Evolutionary conservation across 2,797 vertebrate species (phyloP), one percentile per base, ranked within the genome.

Genomic region (Parambassis ranga): DNA sequence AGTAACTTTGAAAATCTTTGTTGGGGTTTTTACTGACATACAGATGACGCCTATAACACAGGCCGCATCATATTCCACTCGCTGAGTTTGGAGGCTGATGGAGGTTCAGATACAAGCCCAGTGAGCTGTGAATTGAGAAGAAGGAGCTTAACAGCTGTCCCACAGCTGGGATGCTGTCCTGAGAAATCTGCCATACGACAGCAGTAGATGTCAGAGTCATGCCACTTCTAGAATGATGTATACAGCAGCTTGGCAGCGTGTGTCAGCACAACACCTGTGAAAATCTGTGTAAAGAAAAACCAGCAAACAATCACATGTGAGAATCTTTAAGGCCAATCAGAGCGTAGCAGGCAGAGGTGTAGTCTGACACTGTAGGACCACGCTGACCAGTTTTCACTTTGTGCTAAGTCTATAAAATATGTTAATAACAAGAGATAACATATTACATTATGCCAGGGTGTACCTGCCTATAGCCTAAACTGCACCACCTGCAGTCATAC

Each of bases 91-190:
- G n/a, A 27, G 18, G 48, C 28, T 57, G 51, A 10, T 3, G 30
- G 22, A 26, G 16, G 50, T 33, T 46, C 10, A 0, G 31, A 48
- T 48, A 59, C 46, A 33, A 26, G 28, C 43, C 50, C 33, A 27
- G 41, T 57, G 60, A 50, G 50, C 59, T 62, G 41, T 63, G 63
- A 64, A 71, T 37, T 55, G 28, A 44, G 41, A 63, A 37, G 26
- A 74, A 76, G 60, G 24, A 47, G 11, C 32, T 26, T 4, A 65
- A 65, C 71, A 87, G 84, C 73, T 87, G 82, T 51, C 74, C 75
- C 76, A 52, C 50, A 83, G 83, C 76, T 74, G 74, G 63, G 70
- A 28, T 5, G 38, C 77, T 75, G 60, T 81, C 71, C 77, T 63
- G 37, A 51, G 52, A 78, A 63, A 73, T 73, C 30, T 37, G 33